Evolutionary conservation across 2,113 vertebrate species (phyloP).

Genomic region (human): GRCh38 chr2:72324001-72324500

Average conservation of each 20-base stretch:
- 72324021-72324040: neutral
- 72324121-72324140: neutral
- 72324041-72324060: neutral
- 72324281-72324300: neutral
- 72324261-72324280: neutral
- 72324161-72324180: neutral
- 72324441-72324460: neutral
- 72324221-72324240: neutral
- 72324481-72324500: neutral
- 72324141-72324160: conserved; percentile 13
- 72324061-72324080: neutral
- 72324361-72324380: neutral
- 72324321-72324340: neutral
- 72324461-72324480: neutral
- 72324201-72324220: neutral
- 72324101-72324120: neutral
- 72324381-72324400: neutral
- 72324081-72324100: neutral
- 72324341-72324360: neutral
- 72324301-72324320: neutral
- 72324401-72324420: neutral
- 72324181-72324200: neutral
- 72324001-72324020: neutral
- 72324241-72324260: neutral
- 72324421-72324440: neutral